These are phyloP conservation scores for Grammomys surdaster DNA, from an alignment of 2,113 vertebrate species.

Conservation along the genomic window DNA sequence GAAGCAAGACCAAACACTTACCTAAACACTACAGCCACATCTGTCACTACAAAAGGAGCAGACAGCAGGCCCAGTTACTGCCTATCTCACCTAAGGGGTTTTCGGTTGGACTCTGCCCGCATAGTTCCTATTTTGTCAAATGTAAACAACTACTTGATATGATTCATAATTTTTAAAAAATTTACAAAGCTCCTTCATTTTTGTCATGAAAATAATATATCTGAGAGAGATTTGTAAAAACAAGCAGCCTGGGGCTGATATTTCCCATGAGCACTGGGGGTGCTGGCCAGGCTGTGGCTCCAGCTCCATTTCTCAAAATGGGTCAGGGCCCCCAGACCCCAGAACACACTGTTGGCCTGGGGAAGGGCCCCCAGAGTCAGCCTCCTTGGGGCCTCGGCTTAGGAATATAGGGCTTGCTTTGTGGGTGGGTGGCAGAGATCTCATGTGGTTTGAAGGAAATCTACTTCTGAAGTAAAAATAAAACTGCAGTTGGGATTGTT, in stretches of 20 bases:
- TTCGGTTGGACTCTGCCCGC: conserved; percentile 76
- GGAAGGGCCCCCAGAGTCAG: background rate
- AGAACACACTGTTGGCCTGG: background rate
- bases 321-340: background rate
- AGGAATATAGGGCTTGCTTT: conserved; percentile 58
- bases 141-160: conserved; percentile 85
- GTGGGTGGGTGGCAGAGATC: conserved; percentile 67
- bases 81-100: conserved; percentile 79
- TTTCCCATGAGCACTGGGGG: background rate
- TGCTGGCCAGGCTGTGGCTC: background rate
- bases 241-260: conserved; percentile 29
- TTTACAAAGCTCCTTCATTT: conserved; percentile 89
- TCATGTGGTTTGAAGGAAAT: conserved; percentile 71
- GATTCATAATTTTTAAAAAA: conserved; percentile 82
- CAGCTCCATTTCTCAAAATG: background rate
- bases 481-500: conserved; percentile 70
- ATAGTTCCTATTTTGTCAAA: conserved; percentile 81
- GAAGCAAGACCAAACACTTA: conserved; percentile 86
- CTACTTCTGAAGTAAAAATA: conserved; percentile 80
- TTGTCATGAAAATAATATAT: conserved; percentile 85
- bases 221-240: conserved; percentile 79
- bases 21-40: conserved; percentile 85
- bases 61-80: conserved; percentile 79
- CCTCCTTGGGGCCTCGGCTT: conserved; percentile 35
- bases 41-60: conserved; percentile 84